A percentile compares a stretch with the other conserved stretches of the same genome.
These are phyloP conservation scores for Merops nubicus DNA, from an alignment of 2,113 vertebrate genomes.

Conservation along the genomic window DNA sequence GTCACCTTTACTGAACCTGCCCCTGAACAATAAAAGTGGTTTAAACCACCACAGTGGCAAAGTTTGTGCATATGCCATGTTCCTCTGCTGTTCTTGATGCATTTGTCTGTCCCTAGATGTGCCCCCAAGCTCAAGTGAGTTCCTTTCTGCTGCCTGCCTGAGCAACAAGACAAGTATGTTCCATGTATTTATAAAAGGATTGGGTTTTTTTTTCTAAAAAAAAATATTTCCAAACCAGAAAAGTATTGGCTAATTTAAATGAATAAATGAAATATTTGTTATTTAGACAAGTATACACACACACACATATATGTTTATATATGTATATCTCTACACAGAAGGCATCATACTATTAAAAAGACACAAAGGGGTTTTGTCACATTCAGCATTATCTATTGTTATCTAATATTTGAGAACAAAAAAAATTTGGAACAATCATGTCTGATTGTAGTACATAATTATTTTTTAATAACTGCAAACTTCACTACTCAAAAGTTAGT, in stretches of 20 bases:
- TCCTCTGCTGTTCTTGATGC: background rate
- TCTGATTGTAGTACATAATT: background rate
- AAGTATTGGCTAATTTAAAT: background rate
- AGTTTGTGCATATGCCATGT: fast-evolving
- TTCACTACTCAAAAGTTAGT: background rate
- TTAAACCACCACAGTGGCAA: too few relatives aligned
- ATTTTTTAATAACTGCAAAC: background rate
- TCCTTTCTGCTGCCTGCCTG: background rate
- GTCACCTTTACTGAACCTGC: too few relatives aligned
- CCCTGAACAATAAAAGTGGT: too few relatives aligned
- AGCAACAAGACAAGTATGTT: background rate
- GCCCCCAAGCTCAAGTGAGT: background rate
- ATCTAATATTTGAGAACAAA: background rate
- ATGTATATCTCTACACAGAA: background rate
- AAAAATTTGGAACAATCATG: background rate
- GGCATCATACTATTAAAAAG: background rate
- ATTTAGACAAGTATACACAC: background rate
- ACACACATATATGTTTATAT: background rate
- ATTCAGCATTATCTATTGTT: background rate
- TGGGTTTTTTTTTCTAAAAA: background rate
- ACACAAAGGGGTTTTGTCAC: background rate
- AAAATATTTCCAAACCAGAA: background rate
- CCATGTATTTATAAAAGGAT: background rate
- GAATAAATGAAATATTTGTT: background rate
- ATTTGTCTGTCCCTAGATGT: background rate